These are phyloP conservation scores for Pedetes capensis DNA, from an alignment of 2,113 vertebrate species.

Conservation along the genomic window DNA sequence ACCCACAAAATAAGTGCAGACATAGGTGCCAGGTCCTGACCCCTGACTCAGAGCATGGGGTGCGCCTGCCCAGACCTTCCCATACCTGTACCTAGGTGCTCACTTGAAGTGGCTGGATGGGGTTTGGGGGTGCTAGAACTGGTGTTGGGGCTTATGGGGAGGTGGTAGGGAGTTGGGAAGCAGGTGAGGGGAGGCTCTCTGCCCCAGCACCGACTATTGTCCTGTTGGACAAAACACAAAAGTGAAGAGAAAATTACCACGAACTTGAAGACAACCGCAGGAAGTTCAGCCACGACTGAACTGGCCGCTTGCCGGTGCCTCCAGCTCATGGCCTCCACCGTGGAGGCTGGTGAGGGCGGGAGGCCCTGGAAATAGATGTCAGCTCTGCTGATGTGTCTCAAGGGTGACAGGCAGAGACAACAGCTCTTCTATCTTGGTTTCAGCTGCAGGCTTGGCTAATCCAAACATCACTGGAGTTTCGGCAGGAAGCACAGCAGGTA, in stretches of 20 bases:
- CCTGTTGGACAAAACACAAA: neutral
- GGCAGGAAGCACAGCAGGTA: neutral
- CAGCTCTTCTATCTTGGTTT: no score
- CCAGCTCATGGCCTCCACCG: accelerated
- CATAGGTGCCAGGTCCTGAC: accelerated
- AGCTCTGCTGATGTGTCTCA: accelerated
- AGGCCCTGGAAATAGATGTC: accelerated
- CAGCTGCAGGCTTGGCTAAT: no score
- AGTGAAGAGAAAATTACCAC: neutral
- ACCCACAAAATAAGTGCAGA: accelerated
- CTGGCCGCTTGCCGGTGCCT: accelerated
- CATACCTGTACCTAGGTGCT: neutral
- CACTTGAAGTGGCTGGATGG: no score
- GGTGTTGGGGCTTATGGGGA: accelerated
- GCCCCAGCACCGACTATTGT: accelerated
- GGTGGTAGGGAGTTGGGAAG: neutral
- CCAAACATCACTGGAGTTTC: accelerated
- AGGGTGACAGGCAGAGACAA: neutral
- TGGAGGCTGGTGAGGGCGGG: neutral
- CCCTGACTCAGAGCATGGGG: accelerated
- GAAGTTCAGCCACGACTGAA: neutral
- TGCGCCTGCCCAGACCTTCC: neutral
- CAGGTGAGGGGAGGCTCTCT: neutral
- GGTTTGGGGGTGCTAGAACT: accelerated
- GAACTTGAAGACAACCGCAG: neutral